A percentile compares a stretch with the other conserved stretches of the same genome.
phyloP scores from a whole-genome alignment of 2,113 vertebrate genomes.

The Melanotaenia duboulayi region DNA sequence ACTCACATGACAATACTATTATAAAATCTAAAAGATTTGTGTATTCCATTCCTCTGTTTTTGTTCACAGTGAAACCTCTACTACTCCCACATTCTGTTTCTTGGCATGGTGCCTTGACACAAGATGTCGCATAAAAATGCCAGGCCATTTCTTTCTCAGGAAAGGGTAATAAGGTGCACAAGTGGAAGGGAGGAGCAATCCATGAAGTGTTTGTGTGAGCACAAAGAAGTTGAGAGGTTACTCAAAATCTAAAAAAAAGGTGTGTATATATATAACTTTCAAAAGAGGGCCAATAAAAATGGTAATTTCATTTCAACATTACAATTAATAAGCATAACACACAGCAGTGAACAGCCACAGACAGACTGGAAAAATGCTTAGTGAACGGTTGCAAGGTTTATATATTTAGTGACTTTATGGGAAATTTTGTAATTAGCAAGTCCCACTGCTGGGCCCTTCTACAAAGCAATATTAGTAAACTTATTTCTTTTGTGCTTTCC shows the following conservation, averaged over 20 bases:
- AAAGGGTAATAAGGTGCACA: neutral
- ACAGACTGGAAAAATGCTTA: neutral
- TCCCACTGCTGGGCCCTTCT: slow-evolving; percentile 16
- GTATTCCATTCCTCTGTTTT: too few species aligned
- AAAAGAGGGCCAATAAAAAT: neutral
- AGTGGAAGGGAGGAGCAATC: slow-evolving; percentile 8
- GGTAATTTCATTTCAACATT: slow-evolving; percentile 23
- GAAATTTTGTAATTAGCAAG: slow-evolving; percentile 45
- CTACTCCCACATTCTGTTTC: neutral
- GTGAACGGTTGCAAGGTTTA: neutral
- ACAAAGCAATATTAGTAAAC: slow-evolving; percentile 26
- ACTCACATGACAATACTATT: neutral
- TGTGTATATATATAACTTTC: too few species aligned
- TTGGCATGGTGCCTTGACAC: slow-evolving; percentile 15
- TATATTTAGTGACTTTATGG: slow-evolving; percentile 10
- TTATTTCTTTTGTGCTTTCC: slow-evolving; percentile 15
- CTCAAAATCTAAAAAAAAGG: neutral
- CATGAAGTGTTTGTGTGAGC: neutral
- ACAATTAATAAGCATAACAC: neutral
- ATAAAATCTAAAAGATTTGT: too few species aligned
- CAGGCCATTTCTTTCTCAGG: neutral
- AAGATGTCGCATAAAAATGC: slow-evolving; percentile 4
- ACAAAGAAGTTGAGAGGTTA: neutral
- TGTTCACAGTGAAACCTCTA: neutral
- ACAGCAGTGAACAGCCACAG: neutral